Conservation (phyloP, 1,140 invertebrate genomes). For the Rhopalosiphum padi region DNA sequence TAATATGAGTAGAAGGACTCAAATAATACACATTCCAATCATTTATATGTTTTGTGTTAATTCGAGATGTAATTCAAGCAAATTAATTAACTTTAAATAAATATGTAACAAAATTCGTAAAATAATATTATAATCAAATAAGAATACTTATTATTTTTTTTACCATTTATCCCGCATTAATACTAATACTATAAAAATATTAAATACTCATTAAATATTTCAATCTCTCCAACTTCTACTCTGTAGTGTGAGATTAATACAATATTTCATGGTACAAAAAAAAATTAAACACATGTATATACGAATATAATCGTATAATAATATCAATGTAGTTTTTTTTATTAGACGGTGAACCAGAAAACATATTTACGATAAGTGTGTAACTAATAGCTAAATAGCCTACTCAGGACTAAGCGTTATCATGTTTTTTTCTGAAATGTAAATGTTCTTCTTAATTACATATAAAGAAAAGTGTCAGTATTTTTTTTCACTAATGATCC, state of each 20-base stretch:
- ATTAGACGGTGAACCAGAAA: no score
- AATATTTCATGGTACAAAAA: no score
- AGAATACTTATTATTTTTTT: neutral
- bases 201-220: neutral
- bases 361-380: no score
- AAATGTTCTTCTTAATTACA: no score
- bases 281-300: no score
- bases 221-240: neutral
- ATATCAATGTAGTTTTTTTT: no score
- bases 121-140: neutral
- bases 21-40: conserved; percentile 12
- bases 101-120: neutral
- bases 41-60: neutral
- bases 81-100: conserved; percentile 1
- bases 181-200: neutral
- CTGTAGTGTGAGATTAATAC: neutral
- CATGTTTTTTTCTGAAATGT: no score
- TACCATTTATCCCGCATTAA: neutral
- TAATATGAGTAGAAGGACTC: neutral
- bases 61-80: neutral
- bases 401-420: no score
- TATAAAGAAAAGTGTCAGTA: no score
- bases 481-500: no score
- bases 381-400: no score
- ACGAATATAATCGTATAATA: no score